These are phyloP conservation scores for Rhadina sibilatrix DNA, from an alignment of 2,113 vertebrate species.

Conservation along the genomic window DNA sequence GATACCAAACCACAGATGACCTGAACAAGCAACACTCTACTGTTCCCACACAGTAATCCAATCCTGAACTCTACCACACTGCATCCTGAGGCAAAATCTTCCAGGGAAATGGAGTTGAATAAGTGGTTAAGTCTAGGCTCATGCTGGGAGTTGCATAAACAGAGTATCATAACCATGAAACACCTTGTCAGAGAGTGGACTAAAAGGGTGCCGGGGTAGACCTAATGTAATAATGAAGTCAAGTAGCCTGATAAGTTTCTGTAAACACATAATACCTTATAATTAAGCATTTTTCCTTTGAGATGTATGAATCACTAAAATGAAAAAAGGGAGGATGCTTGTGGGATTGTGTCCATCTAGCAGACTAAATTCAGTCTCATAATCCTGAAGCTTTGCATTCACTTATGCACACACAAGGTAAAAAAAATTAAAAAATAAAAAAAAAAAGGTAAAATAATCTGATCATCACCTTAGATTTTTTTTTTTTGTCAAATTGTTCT, in stretches of 20 bases:
- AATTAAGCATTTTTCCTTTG: background rate
- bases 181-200: background rate
- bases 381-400: background rate
- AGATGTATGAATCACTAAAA: background rate
- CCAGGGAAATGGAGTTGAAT: background rate
- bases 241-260: background rate
- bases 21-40: background rate
- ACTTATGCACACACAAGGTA: background rate
- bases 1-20: rapidly evolving
- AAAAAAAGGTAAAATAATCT: background rate
- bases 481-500: background rate
- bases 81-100: background rate
- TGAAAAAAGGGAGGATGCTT: rapidly evolving
- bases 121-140: background rate
- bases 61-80: background rate
- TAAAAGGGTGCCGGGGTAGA: background rate
- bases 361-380: background rate
- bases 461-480: background rate
- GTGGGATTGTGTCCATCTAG: background rate
- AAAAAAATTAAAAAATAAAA: background rate
- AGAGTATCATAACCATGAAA: background rate
- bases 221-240: background rate
- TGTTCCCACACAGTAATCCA: background rate
- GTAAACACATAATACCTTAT: background rate
- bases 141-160: background rate